A percentile compares a stretch with the other conserved stretches of the same genome.
Evolutionary conservation across 2,797 vertebrate genomes (phyloP).

Genomic region (Hoplostethus atlanticus): DNA sequence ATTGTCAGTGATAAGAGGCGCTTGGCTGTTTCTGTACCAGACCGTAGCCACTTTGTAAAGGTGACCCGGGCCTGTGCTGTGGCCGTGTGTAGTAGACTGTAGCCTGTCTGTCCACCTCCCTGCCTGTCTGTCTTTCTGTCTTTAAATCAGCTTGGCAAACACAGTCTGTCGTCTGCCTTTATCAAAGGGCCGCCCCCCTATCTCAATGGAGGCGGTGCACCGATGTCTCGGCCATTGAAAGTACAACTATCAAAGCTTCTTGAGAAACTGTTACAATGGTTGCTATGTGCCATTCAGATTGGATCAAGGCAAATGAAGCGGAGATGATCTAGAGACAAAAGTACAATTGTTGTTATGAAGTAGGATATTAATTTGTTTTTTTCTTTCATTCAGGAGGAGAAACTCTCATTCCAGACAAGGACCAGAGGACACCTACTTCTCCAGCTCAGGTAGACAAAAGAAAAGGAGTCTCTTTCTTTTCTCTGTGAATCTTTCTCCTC

Average conservation of each 20-base stretch:
- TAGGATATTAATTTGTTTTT: conserved; percentile 43
- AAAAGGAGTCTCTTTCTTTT: neutral
- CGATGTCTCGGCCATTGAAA: conserved; percentile 54
- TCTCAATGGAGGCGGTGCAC: conserved; percentile 64
- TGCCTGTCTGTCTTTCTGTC: conserved; percentile 66
- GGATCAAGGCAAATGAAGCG: conserved; percentile 28
- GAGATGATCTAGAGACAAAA: conserved; percentile 20
- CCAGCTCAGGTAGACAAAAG: conserved; percentile 89
- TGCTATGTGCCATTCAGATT: conserved; percentile 58
- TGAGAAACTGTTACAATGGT: conserved; percentile 48
- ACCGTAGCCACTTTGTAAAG: conserved; percentile 72
- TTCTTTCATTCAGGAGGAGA: conserved; percentile 82
- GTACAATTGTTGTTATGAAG: conserved; percentile 18
- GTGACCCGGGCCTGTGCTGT: conserved; percentile 68
- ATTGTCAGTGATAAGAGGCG: conserved; percentile 82
- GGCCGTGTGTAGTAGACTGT: conserved; percentile 28
- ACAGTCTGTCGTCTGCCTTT: conserved; percentile 62
- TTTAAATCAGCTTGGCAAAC: conserved; percentile 80
- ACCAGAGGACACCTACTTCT: conserved; percentile 93
- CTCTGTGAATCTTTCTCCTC: neutral
- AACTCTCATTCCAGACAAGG: conserved; percentile 88
- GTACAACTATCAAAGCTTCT: conserved; percentile 18
- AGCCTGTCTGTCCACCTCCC: conserved; percentile 62
- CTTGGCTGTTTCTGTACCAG: conserved; percentile 69
- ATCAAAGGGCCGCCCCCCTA: conserved; percentile 66